These are phyloP conservation scores for Sparidentex hasta DNA, from an alignment of 2,797 vertebrate genomes.

Conservation along the genomic window DNA sequence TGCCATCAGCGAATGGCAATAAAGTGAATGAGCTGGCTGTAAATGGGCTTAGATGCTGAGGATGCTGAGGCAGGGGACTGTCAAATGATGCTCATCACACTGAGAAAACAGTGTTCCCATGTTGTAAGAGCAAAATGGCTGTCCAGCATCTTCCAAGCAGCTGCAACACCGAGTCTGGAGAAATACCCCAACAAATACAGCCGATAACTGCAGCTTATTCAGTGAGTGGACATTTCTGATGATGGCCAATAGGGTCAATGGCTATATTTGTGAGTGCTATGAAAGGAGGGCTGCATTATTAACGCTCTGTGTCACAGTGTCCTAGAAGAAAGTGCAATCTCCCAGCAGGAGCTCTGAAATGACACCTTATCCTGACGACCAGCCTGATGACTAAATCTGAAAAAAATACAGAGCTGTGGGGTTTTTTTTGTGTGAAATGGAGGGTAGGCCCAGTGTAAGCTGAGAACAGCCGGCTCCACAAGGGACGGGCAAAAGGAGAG, in stretches of 20 bases:
- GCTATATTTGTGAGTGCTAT: constrained; percentile 47
- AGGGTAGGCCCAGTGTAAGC: constrained; percentile 44
- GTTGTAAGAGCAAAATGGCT: constrained; percentile 48
- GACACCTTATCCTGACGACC: constrained; percentile 63
- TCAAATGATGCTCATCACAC: constrained; percentile 72
- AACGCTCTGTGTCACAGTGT: constrained; percentile 61
- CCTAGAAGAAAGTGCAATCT: constrained; percentile 68
- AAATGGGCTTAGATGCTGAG: constrained; percentile 65
- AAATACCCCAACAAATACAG: constrained; percentile 26
- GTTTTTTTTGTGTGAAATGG: constrained; percentile 43
- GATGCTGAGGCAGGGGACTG: constrained; percentile 71
- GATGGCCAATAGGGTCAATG: constrained; percentile 59
- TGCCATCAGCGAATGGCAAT: constrained; percentile 78
- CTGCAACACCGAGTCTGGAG: constrained; percentile 4
- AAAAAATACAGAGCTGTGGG: constrained; percentile 51
- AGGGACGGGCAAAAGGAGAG: constrained; percentile 47
- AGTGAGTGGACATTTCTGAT: constrained; percentile 56
- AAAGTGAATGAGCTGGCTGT: constrained; percentile 71
- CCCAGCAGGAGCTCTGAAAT: constrained; percentile 71
- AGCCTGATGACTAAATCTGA: constrained; percentile 65
- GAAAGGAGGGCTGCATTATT: constrained; percentile 63
- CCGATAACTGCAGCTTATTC: constrained; percentile 37
- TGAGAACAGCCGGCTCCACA: constrained; percentile 39
- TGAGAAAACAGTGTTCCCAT: constrained; percentile 51
- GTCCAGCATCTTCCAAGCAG: constrained; percentile 32